Percentiles rank a stretch among this genome's conserved stretches.
phyloP scores from a whole-genome alignment of 2,888 invertebrate species.

The Gastracanthus pulcherrimus region DNA sequence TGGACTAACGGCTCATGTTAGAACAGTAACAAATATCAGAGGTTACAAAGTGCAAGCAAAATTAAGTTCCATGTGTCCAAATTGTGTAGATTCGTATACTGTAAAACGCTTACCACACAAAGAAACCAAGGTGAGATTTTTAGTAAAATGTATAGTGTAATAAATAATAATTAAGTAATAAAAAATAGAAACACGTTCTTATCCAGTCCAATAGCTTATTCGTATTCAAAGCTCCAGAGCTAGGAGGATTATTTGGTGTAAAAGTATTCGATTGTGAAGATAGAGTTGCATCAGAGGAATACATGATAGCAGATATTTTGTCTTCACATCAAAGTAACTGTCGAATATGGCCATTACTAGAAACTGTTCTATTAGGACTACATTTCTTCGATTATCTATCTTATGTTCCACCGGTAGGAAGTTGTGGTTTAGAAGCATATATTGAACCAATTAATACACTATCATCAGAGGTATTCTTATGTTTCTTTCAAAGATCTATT shows the following conservation, averaged over 20 bases:
- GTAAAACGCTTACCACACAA: constrained; percentile 66
- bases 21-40: constrained; percentile 71
- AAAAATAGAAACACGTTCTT: constrained; percentile 28
- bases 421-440: constrained; percentile 71
- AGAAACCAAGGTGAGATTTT: constrained; percentile 63
- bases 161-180: constrained; percentile 29
- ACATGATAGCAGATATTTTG: constrained; percentile 68
- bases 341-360: constrained; percentile 71
- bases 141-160: no score
- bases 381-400: constrained; percentile 73
- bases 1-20: constrained; percentile 70
- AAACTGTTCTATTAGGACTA: constrained; percentile 67
- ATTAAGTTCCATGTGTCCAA: constrained; percentile 65
- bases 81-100: constrained; percentile 65
- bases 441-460: constrained; percentile 67
- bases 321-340: constrained; percentile 72
- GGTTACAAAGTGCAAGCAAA: constrained; percentile 64
- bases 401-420: constrained; percentile 73
- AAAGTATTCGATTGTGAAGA: constrained; percentile 72
- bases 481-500: not conserved
- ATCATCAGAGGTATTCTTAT: constrained; percentile 68
- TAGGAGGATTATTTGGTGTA: constrained; percentile 69
- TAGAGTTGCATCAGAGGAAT: constrained; percentile 61
- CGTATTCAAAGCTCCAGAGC: constrained; percentile 67
- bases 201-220: constrained; percentile 66